phyloP scores from a whole-genome alignment of 2,797 vertebrate genomes.

The Loriculus beryllinus region DNA sequence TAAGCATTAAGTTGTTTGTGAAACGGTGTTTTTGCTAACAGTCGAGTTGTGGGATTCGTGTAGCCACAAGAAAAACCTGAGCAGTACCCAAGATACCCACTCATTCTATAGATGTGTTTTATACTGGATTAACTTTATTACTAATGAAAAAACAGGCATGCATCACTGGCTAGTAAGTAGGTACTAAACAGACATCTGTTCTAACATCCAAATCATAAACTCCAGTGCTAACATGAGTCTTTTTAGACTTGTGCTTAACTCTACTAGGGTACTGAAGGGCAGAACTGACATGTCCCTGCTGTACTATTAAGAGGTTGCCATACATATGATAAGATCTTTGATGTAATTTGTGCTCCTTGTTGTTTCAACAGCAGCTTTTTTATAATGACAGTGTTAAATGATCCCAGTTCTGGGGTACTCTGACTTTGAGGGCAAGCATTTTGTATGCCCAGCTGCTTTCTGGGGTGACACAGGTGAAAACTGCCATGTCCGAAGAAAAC shows the following conservation, averaged over 20 bases:
- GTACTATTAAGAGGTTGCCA: neutral
- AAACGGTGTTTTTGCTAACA: neutral
- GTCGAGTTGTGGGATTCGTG: neutral
- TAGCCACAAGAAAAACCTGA: neutral
- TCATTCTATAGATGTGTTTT: neutral
- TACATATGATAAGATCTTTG: neutral
- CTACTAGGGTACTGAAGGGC: neutral
- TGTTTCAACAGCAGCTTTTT: slow-evolving; percentile 25
- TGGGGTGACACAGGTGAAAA: neutral
- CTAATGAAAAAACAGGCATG: neutral
- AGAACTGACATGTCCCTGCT: neutral
- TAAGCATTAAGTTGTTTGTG: neutral
- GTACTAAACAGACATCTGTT: neutral
- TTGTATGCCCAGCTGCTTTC: slow-evolving; percentile 16
- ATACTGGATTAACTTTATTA: neutral
- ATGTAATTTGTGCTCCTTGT: neutral
- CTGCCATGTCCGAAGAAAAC: slow-evolving; percentile 18
- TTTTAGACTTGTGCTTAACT: neutral
- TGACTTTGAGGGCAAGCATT: neutral
- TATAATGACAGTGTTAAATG: slow-evolving; percentile 2
- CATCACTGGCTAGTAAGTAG: neutral
- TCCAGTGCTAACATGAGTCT: neutral
- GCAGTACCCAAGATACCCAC: neutral
- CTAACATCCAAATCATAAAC: neutral
- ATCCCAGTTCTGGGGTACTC: neutral